Evolutionary conservation across 2,797 vertebrate species (phyloP).

Genomic region (Huso huso): DNA sequence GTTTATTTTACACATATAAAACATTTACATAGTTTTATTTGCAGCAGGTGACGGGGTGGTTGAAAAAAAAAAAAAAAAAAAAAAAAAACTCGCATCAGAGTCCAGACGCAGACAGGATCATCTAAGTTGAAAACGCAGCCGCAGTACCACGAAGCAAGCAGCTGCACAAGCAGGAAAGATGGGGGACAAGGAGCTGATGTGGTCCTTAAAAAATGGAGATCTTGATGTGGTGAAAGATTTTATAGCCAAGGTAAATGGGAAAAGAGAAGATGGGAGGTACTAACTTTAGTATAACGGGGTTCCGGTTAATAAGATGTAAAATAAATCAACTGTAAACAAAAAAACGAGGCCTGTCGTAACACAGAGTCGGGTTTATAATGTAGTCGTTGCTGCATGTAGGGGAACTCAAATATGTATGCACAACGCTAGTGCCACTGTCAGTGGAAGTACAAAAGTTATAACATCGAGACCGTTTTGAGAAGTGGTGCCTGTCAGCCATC

Average conservation of each 20-base stretch:
- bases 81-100: background rate
- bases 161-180: conserved; percentile 46
- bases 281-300: no score
- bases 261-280: no score
- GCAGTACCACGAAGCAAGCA: conserved; percentile 22
- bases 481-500: no score
- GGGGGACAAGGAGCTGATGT: conserved; percentile 81
- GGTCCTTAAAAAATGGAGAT: conserved; percentile 88
- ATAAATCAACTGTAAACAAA: no score
- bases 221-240: conserved; percentile 77
- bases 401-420: no score
- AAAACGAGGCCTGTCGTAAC: no score
- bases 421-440: no score
- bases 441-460: no score
- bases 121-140: conserved; percentile 22
- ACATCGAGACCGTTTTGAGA: no score
- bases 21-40: conserved; percentile 1
- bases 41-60: background rate
- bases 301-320: no score
- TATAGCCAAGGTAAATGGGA: conserved; percentile 64
- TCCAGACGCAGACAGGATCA: background rate
- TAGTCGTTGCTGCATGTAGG: no score
- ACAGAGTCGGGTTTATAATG: no score
- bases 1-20: conserved; percentile 30
- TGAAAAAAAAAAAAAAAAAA: background rate